These are phyloP conservation scores for Oriolus oriolus DNA, from an alignment of 2,113 vertebrate species.

Conservation along the genomic window DNA sequence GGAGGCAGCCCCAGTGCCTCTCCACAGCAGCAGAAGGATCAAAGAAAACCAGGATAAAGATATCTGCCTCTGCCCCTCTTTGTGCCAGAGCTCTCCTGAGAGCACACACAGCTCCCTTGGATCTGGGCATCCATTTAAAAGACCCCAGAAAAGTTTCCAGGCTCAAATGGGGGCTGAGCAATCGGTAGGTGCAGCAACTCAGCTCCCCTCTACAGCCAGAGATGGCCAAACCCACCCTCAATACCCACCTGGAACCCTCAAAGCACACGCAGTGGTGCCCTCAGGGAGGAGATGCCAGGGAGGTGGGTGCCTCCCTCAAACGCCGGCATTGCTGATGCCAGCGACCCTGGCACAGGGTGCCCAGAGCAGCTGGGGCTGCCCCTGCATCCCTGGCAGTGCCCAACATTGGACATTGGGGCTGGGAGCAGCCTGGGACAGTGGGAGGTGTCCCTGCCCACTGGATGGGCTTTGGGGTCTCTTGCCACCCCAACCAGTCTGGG, in stretches of 20 bases:
- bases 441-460: background rate
- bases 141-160: rapidly evolving
- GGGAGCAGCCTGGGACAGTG: background rate
- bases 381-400: background rate
- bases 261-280: rapidly evolving
- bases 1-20: background rate
- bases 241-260: rapidly evolving
- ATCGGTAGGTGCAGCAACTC: rapidly evolving
- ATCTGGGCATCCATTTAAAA: background rate
- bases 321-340: rapidly evolving
- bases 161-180: background rate
- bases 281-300: background rate
- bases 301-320: background rate
- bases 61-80: background rate
- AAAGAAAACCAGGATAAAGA: background rate
- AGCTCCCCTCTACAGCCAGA: rapidly evolving
- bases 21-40: background rate
- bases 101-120: background rate
- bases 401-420: background rate
- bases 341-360: background rate
- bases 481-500: background rate
- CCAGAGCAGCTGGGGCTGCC: background rate
- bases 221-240: background rate
- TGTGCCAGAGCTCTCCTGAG: background rate
- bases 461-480: rapidly evolving